Percentiles rank a stretch among this genome's conserved stretches.
phyloP scores from a whole-genome alignment of 2,888 invertebrate genomes.

The Apotomis capreana region DNA sequence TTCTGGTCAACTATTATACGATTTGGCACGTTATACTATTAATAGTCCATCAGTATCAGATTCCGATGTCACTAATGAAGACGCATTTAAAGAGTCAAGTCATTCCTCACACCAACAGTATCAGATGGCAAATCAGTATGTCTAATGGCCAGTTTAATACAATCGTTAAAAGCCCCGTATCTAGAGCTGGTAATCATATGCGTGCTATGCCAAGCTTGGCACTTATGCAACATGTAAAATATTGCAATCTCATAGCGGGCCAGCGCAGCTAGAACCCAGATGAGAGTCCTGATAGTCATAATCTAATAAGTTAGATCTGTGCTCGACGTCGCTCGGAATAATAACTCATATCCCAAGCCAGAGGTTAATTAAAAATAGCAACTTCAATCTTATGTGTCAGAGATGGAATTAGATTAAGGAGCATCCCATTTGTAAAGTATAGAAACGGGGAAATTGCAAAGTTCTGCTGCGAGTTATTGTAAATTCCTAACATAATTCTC shows the following conservation, averaged over 20 bases:
- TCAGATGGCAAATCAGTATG: slow-evolving; percentile 40
- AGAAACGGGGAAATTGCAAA: slow-evolving; percentile 35
- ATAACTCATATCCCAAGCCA: slow-evolving; percentile 78
- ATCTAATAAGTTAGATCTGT: slow-evolving; percentile 83
- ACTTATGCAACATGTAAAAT: slow-evolving; percentile 73
- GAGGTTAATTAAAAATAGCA: slow-evolving; percentile 84
- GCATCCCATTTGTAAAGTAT: slow-evolving; percentile 64
- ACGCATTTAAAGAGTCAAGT: slow-evolving; percentile 16
- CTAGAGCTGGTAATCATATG: slow-evolving; percentile 70
- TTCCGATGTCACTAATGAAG: slow-evolving; percentile 25
- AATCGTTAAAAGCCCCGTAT: slow-evolving; percentile 66
- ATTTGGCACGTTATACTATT: no score
- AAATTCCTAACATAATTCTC: slow-evolving; percentile 16
- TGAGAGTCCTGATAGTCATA: slow-evolving; percentile 78
- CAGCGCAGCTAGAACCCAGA: slow-evolving; percentile 63
- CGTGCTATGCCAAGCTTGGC: slow-evolving; percentile 58
- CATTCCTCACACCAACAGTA: slow-evolving; percentile 27
- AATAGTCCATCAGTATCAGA: neutral
- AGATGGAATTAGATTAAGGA: slow-evolving; percentile 69
- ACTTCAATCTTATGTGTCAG: slow-evolving; percentile 76
- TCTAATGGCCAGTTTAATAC: slow-evolving; percentile 65
- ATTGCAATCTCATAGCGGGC: slow-evolving; percentile 74
- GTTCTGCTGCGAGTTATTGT: slow-evolving; percentile 2
- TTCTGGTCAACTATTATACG: no score
- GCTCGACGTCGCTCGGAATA: slow-evolving; percentile 74